Conservation (phyloP, 2,888 invertebrate genomes). For the Agrenia bidenticulata region DNA sequence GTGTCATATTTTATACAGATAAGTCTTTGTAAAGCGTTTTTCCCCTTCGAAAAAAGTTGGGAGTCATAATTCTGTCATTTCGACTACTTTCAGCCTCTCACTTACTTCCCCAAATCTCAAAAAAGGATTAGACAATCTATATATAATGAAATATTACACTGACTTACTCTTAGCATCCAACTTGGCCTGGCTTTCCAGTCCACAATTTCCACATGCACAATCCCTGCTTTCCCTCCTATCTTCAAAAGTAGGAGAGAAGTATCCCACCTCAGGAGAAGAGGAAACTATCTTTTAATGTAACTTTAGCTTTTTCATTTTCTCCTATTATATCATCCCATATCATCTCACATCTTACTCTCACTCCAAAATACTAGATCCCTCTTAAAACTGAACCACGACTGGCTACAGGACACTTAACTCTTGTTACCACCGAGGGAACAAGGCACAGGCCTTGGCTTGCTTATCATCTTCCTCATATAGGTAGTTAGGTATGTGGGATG, state of each 20-base stretch:
- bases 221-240: neutral
- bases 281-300: conserved; percentile 11
- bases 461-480: neutral
- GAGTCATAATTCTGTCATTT: conserved; percentile 53
- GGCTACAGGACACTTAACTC: neutral
- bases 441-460: neutral
- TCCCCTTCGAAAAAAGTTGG: conserved; percentile 51
- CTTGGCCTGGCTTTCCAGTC: neutral
- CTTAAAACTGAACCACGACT: neutral
- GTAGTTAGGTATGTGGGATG: neutral
- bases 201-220: neutral
- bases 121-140: conserved; percentile 52
- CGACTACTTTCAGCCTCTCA: conserved; percentile 42
- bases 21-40: conserved; percentile 53
- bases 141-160: conserved; percentile 49
- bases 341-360: neutral
- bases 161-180: neutral
- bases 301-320: conserved; percentile 23
- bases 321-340: conserved; percentile 24
- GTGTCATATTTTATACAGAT: conserved; percentile 71
- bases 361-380: neutral
- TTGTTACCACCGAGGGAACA: neutral
- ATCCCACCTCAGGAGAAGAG: neutral
- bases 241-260: neutral
- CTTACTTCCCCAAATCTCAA: conserved; percentile 42